Evolutionary conservation across 2,113 vertebrate genomes (phyloP).

Genomic region (Ophthalmolycus amberensis): DNA sequence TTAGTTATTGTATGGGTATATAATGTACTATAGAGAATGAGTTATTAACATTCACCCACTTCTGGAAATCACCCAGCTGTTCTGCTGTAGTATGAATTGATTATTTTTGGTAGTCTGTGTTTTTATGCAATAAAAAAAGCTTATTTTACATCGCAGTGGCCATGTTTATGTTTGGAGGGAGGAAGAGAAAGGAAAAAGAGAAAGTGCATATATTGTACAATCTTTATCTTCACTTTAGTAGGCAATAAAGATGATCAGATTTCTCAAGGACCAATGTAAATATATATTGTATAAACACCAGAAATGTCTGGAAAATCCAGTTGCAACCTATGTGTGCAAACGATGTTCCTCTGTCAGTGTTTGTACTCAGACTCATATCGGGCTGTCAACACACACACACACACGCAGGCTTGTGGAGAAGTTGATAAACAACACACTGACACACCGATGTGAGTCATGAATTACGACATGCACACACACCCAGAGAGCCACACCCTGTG

Average conservation of each 20-base stretch:
- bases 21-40: slow-evolving; percentile 29
- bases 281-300: background rate
- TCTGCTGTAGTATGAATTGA: slow-evolving; percentile 63
- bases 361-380: background rate
- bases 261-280: background rate
- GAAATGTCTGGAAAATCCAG: background rate
- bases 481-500: slow-evolving; percentile 55
- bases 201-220: background rate
- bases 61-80: slow-evolving; percentile 32
- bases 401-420: background rate
- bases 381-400: slow-evolving; percentile 1
- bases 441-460: slow-evolving; percentile 51
- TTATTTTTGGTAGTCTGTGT: slow-evolving; percentile 58
- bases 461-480: slow-evolving; percentile 39
- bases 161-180: background rate
- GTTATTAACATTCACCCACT: slow-evolving; percentile 10
- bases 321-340: background rate
- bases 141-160: background rate
- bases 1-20: slow-evolving; percentile 9
- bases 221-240: background rate
- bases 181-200: background rate
- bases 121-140: slow-evolving; percentile 72
- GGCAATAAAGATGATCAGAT: background rate
- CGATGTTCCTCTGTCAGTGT: background rate
- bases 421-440: slow-evolving; percentile 20